These are phyloP conservation scores for Bolinopsis microptera DNA, from an alignment of 37 sponge, comb jelly and placozoan genomes.

Conservation along the genomic window DNA sequence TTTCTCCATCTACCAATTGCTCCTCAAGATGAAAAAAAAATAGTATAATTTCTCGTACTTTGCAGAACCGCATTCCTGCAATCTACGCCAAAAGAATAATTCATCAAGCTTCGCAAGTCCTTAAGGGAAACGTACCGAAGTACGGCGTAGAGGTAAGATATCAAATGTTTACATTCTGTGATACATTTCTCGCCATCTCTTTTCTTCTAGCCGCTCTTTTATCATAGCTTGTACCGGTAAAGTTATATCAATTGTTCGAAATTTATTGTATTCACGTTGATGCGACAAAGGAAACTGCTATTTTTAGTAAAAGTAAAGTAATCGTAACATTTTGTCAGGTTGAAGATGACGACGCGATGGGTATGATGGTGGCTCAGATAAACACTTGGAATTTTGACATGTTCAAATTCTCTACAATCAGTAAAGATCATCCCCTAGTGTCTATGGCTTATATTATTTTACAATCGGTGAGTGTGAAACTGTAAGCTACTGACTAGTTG, in stretches of 20 bases:
- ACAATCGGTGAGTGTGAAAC: constrained; percentile 21
- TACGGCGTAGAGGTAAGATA: constrained; percentile 46
- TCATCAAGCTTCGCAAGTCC: constrained; percentile 41
- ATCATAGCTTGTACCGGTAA: too few relatives aligned
- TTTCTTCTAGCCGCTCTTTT: too few relatives aligned
- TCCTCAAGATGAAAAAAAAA: too few relatives aligned
- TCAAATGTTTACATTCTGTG: neutral
- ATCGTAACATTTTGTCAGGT: constrained; percentile 31
- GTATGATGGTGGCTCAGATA: constrained; percentile 18
- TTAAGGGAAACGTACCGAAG: constrained; percentile 41
- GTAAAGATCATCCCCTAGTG: constrained; percentile 65
- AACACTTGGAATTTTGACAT: constrained; percentile 66
- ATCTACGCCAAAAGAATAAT: constrained; percentile 23
- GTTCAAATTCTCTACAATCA: constrained; percentile 56
- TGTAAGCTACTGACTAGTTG: too few relatives aligned
- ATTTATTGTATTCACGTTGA: neutral
- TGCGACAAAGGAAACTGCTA: neutral
- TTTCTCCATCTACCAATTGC: too few relatives aligned
- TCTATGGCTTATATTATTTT: constrained; percentile 48
- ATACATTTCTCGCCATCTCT: too few relatives aligned
- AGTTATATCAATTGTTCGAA: too few relatives aligned
- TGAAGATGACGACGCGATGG: constrained; percentile 35
- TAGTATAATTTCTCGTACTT: too few relatives aligned
- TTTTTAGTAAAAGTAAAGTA: neutral
- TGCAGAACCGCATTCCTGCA: constrained; percentile 40